Percentiles rank a stretch among this genome's conserved stretches.
phyloP scores from a whole-genome alignment of 2,888 invertebrate species.

The Blastobasis adustella region DNA sequence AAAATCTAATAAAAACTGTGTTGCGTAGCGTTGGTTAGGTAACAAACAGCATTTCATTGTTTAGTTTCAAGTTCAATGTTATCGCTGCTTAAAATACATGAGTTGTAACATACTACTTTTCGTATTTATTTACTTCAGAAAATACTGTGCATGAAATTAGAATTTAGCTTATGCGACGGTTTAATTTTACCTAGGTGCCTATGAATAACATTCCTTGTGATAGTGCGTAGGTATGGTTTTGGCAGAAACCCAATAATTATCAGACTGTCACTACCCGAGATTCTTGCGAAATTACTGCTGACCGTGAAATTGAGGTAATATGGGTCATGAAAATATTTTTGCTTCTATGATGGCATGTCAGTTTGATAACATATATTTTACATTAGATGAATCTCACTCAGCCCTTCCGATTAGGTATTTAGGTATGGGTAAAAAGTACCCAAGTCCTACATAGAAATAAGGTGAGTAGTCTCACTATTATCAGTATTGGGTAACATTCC shows the following conservation, averaged over 20 bases:
- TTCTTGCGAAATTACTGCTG: conserved; percentile 30
- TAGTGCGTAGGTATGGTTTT: conserved; percentile 22
- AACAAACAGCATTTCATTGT: neutral
- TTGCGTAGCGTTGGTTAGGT: neutral
- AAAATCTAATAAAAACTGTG: too few species aligned
- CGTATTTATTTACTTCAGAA: too few species aligned
- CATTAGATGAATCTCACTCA: too few species aligned
- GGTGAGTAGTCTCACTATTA: too few species aligned
- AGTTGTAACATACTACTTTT: neutral
- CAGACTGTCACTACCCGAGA: conserved; percentile 36
- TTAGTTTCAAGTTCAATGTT: conserved; percentile 40
- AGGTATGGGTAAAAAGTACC: too few species aligned
- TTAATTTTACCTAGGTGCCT: neutral
- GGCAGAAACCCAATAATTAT: conserved; percentile 39
- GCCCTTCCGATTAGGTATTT: too few species aligned
- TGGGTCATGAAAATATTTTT: conserved; percentile 10
- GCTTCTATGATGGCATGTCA: too few species aligned
- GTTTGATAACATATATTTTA: too few species aligned
- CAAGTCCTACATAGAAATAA: too few species aligned
- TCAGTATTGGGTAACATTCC: too few species aligned
- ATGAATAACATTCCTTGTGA: conserved; percentile 23
- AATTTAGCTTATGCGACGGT: neutral
- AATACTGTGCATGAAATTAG: neutral
- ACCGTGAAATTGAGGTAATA: conserved; percentile 18
- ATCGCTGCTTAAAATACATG: conserved; percentile 37